Evolutionary conservation across 2,797 vertebrate genomes (phyloP).

Genomic region (Astyanax mexicanus): DNA sequence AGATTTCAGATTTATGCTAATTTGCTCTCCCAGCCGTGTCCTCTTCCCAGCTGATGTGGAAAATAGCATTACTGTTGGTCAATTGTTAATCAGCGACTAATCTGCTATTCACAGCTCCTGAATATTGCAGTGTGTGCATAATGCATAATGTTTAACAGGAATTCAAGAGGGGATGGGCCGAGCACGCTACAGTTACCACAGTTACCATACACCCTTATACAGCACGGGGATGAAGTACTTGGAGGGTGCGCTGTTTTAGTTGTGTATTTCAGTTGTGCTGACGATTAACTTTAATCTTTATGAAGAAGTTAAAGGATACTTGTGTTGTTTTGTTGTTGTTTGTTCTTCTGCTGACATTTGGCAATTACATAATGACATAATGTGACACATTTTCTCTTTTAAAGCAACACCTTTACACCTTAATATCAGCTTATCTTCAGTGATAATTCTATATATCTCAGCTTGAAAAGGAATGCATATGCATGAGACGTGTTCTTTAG

Average conservation of each 20-base stretch:
- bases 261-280: too few species aligned
- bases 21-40: slow-evolving; percentile 7
- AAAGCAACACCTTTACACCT: too few species aligned
- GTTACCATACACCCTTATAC: neutral
- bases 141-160: slow-evolving; percentile 37
- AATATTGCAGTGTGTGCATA: slow-evolving; percentile 51
- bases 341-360: too few species aligned
- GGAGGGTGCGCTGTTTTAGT: neutral
- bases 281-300: too few species aligned
- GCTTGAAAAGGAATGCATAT: too few species aligned
- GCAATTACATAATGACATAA: too few species aligned
- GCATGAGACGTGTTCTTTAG: too few species aligned
- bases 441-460: too few species aligned
- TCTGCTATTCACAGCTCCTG: slow-evolving; percentile 49
- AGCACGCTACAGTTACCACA: neutral
- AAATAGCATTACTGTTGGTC: slow-evolving; percentile 47
- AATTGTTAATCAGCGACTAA: slow-evolving; percentile 56
- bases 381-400: too few species aligned
- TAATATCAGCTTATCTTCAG: too few species aligned
- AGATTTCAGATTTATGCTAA: slow-evolving; percentile 25
- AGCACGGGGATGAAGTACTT: neutral
- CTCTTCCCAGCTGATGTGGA: slow-evolving; percentile 34
- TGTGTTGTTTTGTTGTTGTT: too few species aligned
- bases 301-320: too few species aligned
- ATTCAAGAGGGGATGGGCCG: neutral